Conservation (phyloP, 1,140 invertebrate species). For the Cepaea nemoralis region DNA sequence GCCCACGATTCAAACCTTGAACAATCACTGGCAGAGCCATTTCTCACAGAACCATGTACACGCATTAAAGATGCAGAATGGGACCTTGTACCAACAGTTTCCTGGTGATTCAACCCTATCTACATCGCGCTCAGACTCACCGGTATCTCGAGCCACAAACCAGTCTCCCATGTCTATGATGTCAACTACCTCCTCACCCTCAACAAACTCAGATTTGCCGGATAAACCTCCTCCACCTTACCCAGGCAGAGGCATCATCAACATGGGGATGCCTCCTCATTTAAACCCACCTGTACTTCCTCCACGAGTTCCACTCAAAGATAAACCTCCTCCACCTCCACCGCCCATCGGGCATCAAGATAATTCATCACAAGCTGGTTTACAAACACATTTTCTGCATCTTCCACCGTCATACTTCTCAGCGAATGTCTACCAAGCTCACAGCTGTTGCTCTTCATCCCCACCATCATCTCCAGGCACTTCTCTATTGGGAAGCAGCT, state of each 20-base stretch:
- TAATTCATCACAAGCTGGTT: background rate
- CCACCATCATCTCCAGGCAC: slow-evolving; percentile 19
- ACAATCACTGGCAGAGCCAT: slow-evolving; percentile 18
- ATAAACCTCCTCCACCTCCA: slow-evolving; percentile 60
- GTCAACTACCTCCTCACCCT: slow-evolving; percentile 66
- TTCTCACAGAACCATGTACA: slow-evolving; percentile 40
- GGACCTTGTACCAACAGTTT: slow-evolving; percentile 44
- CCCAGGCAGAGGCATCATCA: slow-evolving; percentile 44
- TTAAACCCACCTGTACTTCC: slow-evolving; percentile 53
- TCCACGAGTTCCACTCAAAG: slow-evolving; percentile 59
- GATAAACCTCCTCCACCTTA: slow-evolving; percentile 70
- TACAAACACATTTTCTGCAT: background rate
- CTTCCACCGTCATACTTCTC: slow-evolving; percentile 21
- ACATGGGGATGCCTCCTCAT: background rate
- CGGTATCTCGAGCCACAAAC: slow-evolving; percentile 64
- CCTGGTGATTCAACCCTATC: slow-evolving; percentile 57
- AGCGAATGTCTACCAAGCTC: background rate
- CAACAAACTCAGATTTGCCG: slow-evolving; percentile 69
- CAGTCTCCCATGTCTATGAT: slow-evolving; percentile 68
- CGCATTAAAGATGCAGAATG: slow-evolving; percentile 10
- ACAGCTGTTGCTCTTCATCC: slow-evolving; percentile 31
- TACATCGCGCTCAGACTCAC: slow-evolving; percentile 68
- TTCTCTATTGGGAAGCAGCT: background rate
- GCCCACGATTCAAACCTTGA: slow-evolving; percentile 47
- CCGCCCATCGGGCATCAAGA: background rate